Evolutionary conservation across 2,797 vertebrate genomes (phyloP), one percentile per base, ranked within the genome.

Genomic region (Squalus acanthias): DNA sequence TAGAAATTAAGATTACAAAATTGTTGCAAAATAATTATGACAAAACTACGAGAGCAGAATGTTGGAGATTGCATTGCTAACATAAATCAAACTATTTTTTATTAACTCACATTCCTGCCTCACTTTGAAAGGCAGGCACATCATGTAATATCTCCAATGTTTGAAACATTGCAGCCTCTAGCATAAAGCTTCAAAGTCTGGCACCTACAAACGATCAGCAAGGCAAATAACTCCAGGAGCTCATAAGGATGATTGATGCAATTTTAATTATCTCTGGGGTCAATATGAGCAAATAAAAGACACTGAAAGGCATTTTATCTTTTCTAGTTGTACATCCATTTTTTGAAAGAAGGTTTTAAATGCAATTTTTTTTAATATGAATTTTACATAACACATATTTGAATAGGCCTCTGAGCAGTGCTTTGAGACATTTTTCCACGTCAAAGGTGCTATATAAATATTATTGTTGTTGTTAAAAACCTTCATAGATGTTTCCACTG

Each of bases 181-280:
- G 26, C 94, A 60, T 74, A 57, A 57, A 74, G 94, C 70, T 95
- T 95, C 53, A 95, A 95, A 95, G 91, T 69, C 91, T 69, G 65
- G 65, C 91, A 93, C 39, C 91, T 69, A 46, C 65, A 93, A 93
- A 67, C 9, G 20, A 93, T 93, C 91, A 93, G 70, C 94, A 95
- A 33, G 67, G 46, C 94, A 95, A 95, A 95, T 60, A 53, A 76
- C 72, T 57, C 53, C 94, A 95, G 50, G 50, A 95, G 94, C 60
- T 74, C 94, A 74, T 76, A 60, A 95, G 29, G 70, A 95, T 74
- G 72, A 60, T 57, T 95, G 70, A 76, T 76, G 94, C 94, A 95
- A 33, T 57, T 57, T 95, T 95, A 95, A 95, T 95, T 95, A 76
- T 72, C 94, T 95, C 94, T 60, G 29, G 50, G 29, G 33, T 95